Evolutionary conservation across 2,113 vertebrate genomes (phyloP).

Genomic region (Sebastes fasciatus): DNA sequence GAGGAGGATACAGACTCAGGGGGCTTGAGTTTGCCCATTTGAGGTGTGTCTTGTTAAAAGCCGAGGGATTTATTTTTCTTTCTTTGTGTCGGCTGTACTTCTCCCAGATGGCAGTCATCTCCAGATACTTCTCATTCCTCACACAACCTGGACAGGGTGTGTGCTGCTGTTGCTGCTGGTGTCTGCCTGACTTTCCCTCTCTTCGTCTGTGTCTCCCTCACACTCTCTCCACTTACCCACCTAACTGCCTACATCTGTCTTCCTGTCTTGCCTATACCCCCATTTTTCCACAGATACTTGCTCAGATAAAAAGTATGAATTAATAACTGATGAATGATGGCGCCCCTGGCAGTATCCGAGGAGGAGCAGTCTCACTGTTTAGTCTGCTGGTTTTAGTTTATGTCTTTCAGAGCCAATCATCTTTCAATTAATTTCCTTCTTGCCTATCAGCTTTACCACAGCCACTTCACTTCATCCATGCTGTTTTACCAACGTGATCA

Average conservation of each 20-base stretch:
- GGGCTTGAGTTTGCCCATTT: slow-evolving; percentile 70
- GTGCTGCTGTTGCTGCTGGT: slow-evolving; percentile 60
- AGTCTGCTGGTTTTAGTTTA: slow-evolving; percentile 72
- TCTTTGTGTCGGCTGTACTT: slow-evolving; percentile 77
- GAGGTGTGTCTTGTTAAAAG: slow-evolving; percentile 80
- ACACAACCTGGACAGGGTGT: slow-evolving; percentile 82
- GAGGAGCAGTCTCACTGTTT: slow-evolving; percentile 67
- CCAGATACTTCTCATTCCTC: slow-evolving; percentile 84
- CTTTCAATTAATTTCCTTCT: slow-evolving; percentile 57
- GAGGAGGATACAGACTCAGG: slow-evolving; percentile 66
- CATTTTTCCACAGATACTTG: slow-evolving; percentile 65
- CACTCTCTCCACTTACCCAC: slow-evolving; percentile 60
- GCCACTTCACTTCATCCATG: slow-evolving; percentile 32
- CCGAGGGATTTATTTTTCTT: slow-evolving; percentile 81
- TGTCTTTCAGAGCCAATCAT: slow-evolving; percentile 50
- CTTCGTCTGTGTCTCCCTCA: slow-evolving; percentile 46
- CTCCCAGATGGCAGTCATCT: slow-evolving; percentile 84
- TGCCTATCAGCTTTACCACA: slow-evolving; percentile 51
- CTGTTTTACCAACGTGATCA: slow-evolving; percentile 27
- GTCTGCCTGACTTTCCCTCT: slow-evolving; percentile 61
- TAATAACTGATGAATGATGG: slow-evolving; percentile 74
- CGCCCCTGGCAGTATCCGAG: slow-evolving; percentile 53
- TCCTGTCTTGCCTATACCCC: slow-evolving; percentile 46
- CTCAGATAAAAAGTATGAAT: slow-evolving; percentile 72
- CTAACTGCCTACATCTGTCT: slow-evolving; percentile 77